Evolutionary conservation across 2,797 vertebrate species (phyloP).

Genomic region (Oreortyx pictus): DNA sequence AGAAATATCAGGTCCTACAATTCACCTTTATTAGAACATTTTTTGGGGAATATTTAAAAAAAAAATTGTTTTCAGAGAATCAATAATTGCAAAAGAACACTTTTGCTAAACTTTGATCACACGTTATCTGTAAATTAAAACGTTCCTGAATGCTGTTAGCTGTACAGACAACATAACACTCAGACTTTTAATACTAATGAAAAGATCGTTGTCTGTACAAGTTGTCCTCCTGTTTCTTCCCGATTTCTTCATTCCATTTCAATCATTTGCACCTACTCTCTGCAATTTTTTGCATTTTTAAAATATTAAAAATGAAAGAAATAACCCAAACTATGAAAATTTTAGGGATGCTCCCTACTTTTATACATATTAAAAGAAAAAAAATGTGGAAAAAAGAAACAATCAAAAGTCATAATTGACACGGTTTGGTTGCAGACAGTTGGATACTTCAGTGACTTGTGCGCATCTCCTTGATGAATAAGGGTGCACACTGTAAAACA

Average conservation of each 20-base stretch:
- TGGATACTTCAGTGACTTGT: background rate
- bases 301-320: background rate
- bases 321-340: background rate
- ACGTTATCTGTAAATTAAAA: background rate
- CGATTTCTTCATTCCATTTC: background rate
- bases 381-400: background rate
- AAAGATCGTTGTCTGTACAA: background rate
- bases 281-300: background rate
- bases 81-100: background rate
- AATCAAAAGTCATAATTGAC: background rate
- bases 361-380: background rate
- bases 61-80: background rate
- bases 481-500: background rate
- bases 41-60: background rate
- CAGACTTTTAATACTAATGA: background rate
- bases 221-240: background rate
- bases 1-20: background rate
- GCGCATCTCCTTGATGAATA: background rate
- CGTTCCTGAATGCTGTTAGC: background rate
- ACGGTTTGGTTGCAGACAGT: background rate
- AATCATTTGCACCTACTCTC: fast-evolving
- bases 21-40: background rate
- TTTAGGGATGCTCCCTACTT: fast-evolving
- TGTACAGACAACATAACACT: background rate
- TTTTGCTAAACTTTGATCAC: background rate